A percentile compares a stretch with the other conserved stretches of the same genome.
These are phyloP conservation scores for Chironomus riparius DNA, from an alignment of 2,888 invertebrate genomes.

Conservation along the genomic window DNA sequence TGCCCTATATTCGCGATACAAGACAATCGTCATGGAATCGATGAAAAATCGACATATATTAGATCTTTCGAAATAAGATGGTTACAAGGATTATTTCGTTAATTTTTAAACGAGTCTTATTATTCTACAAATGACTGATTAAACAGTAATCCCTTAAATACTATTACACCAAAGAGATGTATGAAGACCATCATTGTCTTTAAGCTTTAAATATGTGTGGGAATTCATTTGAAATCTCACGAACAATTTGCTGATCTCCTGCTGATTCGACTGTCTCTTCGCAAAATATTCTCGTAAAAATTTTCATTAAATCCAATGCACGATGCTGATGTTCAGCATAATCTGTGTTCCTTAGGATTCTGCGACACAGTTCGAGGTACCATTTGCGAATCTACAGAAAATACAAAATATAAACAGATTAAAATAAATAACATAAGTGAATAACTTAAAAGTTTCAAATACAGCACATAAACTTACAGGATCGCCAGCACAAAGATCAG, in stretches of 20 bases:
- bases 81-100: no score
- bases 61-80: no score
- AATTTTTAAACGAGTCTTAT: no score
- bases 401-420: neutral
- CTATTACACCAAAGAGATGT: no score
- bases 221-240: conserved; percentile 77
- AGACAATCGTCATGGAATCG: no score
- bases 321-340: conserved; percentile 73
- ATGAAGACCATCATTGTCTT: conserved; percentile 28
- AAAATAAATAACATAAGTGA: no score
- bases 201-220: conserved; percentile 65
- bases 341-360: conserved; percentile 71
- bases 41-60: no score
- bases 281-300: conserved; percentile 78
- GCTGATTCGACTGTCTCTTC: conserved; percentile 68
- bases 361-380: conserved; percentile 69
- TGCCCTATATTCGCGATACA: no score
- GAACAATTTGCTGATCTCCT: conserved; percentile 66
- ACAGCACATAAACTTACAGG: conserved; percentile 51
- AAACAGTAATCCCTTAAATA: no score
- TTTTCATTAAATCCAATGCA: conserved; percentile 69
- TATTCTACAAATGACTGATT: no score
- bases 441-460: no score
- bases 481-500: conserved; percentile 83
- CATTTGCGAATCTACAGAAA: conserved; percentile 57